Evolutionary conservation across 2,113 vertebrate genomes (phyloP).

Genomic region (Tiliqua scincoides): DNA sequence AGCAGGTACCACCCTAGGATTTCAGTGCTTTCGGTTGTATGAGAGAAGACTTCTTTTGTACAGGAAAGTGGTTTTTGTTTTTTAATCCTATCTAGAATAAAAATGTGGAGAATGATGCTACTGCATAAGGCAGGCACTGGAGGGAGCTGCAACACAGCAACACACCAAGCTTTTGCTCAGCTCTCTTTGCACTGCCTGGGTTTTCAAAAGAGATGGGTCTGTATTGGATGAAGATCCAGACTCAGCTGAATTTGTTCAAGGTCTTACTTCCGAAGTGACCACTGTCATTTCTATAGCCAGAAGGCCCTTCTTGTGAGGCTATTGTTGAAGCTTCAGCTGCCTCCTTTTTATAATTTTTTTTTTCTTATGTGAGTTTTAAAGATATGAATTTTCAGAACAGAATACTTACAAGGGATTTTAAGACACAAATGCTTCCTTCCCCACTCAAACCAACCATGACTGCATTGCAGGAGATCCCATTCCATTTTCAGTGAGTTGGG

Average conservation of each 20-base stretch:
- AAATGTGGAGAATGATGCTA: neutral
- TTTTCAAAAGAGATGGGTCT: neutral
- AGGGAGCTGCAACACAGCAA: slow-evolving; percentile 48
- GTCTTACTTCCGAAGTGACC: neutral
- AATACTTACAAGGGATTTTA: rapidly evolving
- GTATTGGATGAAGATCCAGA: neutral
- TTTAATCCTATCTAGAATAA: neutral
- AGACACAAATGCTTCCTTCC: neutral
- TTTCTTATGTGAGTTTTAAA: neutral
- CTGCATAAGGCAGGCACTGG: slow-evolving; percentile 41
- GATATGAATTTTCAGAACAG: neutral
- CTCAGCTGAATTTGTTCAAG: neutral
- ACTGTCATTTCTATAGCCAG: neutral
- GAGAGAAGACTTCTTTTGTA: neutral
- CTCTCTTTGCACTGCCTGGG: neutral
- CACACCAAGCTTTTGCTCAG: neutral
- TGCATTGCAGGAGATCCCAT: neutral
- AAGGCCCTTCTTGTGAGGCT: neutral
- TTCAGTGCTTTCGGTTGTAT: neutral
- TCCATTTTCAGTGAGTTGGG: neutral
- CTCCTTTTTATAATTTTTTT: rapidly evolving
- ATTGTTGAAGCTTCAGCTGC: neutral
- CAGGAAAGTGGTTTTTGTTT: neutral
- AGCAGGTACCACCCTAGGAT: neutral
- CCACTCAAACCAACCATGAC: rapidly evolving